A percentile compares a stretch with the other conserved stretches of the same genome.
Evolutionary conservation across 1,140 invertebrate genomes (phyloP).

Genomic region (Geopemphigus sp.): DNA sequence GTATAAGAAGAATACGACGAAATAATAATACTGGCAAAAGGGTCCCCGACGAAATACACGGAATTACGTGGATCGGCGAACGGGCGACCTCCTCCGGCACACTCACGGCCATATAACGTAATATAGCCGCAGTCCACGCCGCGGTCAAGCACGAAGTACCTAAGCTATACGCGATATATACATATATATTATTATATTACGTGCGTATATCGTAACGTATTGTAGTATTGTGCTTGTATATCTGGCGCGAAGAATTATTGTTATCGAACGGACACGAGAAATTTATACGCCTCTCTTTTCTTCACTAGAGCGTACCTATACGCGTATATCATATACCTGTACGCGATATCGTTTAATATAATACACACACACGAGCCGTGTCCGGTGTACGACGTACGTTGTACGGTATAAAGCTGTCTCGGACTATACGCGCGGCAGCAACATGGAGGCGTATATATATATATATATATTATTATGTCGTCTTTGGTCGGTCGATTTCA

Average conservation of each 20-base stretch:
- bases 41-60: conserved; percentile 7
- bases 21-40: conserved; percentile 7
- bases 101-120: not conserved
- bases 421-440: not conserved
- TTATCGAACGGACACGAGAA: not conserved
- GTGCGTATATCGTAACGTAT: too few relatives aligned
- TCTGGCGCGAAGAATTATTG: not conserved
- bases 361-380: not conserved
- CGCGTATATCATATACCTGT: too few relatives aligned
- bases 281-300: not conserved
- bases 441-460: not conserved
- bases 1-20: not conserved
- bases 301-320: too few relatives aligned
- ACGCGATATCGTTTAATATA: too few relatives aligned
- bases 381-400: not conserved
- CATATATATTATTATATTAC: not conserved
- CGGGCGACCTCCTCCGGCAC: not conserved
- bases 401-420: not conserved
- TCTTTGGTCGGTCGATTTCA: conserved; percentile 14
- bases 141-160: too few relatives aligned
- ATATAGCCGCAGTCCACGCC: not conserved
- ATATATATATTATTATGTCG: not conserved
- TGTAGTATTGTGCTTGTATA: too few relatives aligned
- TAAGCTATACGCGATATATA: too few relatives aligned
- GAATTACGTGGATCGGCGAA: conserved; percentile 16